Conservation (phyloP, 35 echinoderm and acorn worm genomes). For the Hemicentrotus pulcherrimus region DNA sequence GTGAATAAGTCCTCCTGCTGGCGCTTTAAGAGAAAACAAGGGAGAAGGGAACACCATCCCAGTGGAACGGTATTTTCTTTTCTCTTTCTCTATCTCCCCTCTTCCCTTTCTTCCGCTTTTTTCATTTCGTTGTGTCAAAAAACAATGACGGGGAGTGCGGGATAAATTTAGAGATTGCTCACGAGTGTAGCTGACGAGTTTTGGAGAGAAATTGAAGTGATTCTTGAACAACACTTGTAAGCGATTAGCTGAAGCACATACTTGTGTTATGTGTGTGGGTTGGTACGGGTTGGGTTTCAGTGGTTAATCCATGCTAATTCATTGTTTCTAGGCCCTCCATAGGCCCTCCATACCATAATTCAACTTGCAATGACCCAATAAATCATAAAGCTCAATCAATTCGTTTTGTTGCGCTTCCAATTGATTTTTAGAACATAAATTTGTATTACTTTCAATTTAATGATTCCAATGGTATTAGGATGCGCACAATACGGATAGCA, state of each 20-base stretch:
- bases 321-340: not conserved
- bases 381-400: not conserved
- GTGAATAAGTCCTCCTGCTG: not conserved
- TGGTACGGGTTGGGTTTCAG: not conserved
- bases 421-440: too few species aligned
- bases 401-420: too few species aligned
- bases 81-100: not conserved
- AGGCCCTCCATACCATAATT: too few species aligned
- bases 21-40: not conserved
- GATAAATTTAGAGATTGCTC: constrained; percentile 18
- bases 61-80: not conserved
- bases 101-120: not conserved
- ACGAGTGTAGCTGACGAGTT: not conserved
- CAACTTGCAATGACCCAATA: not conserved
- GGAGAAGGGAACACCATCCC: not conserved
- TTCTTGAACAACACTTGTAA: constrained; percentile 13
- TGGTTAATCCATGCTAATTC: not conserved
- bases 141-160: not conserved
- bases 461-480: too few species aligned
- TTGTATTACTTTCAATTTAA: too few species aligned
- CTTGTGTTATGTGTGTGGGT: not conserved
- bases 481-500: too few species aligned
- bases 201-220: constrained; percentile 27
- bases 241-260: not conserved
- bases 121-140: not conserved